phyloP scores from a whole-genome alignment of 2,888 invertebrate species.

The Cactoblastis cactorum region DNA sequence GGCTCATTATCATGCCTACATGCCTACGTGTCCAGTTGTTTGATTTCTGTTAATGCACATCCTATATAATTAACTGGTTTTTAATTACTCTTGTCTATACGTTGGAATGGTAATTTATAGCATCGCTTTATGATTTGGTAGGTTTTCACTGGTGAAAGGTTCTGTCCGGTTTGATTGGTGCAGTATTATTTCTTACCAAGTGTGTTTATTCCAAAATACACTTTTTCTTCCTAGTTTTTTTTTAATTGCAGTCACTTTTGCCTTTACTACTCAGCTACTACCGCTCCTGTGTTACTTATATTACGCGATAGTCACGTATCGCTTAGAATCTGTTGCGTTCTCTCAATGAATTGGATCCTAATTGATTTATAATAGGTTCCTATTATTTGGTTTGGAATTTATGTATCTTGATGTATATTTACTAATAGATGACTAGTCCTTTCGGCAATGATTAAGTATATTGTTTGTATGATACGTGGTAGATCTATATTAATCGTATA shows the following conservation, averaged over 20 bases:
- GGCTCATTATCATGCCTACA: slow-evolving; percentile 13
- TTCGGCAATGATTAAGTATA: too few relatives aligned
- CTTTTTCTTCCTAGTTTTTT: too few relatives aligned
- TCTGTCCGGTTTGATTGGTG: background rate
- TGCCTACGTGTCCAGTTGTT: slow-evolving; percentile 2
- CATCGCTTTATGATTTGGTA: slow-evolving; percentile 3
- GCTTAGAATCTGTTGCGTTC: background rate
- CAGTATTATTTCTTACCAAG: background rate
- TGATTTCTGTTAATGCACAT: slow-evolving; percentile 15
- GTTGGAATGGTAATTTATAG: background rate
- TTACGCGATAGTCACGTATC: background rate
- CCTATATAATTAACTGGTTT: slow-evolving; percentile 15
- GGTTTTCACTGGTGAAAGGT: slow-evolving; percentile 10
- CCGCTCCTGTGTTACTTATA: too few relatives aligned
- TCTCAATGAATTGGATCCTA: too few relatives aligned
- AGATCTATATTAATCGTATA: too few relatives aligned
- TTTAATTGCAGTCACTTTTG: too few relatives aligned
- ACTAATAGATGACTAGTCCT: too few relatives aligned
- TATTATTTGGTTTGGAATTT: too few relatives aligned
- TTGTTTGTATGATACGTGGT: background rate
- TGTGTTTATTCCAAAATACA: too few relatives aligned
- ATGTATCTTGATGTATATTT: too few relatives aligned
- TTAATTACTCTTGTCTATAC: slow-evolving; percentile 9
- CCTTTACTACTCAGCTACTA: too few relatives aligned
- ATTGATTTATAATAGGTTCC: too few relatives aligned